A percentile compares a stretch with the other conserved stretches of the same genome.
Evolutionary conservation across 2,888 invertebrate genomes (phyloP).

Genomic region (Amitus sp.): DNA sequence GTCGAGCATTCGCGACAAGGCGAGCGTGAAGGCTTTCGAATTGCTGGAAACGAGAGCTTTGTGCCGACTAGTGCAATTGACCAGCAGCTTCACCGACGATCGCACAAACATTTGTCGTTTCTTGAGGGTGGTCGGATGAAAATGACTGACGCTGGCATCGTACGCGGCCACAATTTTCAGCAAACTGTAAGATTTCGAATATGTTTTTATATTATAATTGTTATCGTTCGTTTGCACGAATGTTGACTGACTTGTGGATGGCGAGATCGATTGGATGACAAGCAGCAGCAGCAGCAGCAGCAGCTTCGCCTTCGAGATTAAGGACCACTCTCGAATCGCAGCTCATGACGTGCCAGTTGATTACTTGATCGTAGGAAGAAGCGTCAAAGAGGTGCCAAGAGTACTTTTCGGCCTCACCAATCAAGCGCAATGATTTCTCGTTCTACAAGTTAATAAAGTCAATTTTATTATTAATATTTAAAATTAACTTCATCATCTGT

Average conservation of each 20-base stretch:
- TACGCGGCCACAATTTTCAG: conserved; percentile 73
- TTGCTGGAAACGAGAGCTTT: conserved; percentile 67
- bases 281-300: too few relatives aligned
- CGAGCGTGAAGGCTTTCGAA: conserved; percentile 66
- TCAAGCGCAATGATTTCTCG: conserved; percentile 65
- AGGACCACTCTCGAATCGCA: conserved; percentile 77
- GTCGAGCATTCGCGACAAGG: conserved; percentile 68
- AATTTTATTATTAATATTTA: neutral
- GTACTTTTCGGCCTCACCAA: conserved; percentile 72
- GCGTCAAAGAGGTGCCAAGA: conserved; percentile 75
- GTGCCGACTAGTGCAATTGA: conserved; percentile 68
- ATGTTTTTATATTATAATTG: neutral
- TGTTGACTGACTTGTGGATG: conserved; percentile 68
- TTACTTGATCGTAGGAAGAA: conserved; percentile 71
- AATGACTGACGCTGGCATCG: conserved; percentile 62
- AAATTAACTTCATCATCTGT: neutral
- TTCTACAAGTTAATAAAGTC: conserved; percentile 60
- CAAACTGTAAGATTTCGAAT: conserved; percentile 67
- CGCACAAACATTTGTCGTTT: conserved; percentile 73
- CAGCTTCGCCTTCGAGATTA: conserved; percentile 54
- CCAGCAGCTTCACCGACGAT: conserved; percentile 70
- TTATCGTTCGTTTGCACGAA: neutral
- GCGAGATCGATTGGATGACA: conserved; percentile 70
- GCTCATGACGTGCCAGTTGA: conserved; percentile 80
- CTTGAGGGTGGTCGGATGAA: conserved; percentile 66